A percentile compares a stretch with the other conserved stretches of the same genome.
phyloP scores from a whole-genome alignment of 2,888 invertebrate species.

The Ecdyonurus torrentis region DNA sequence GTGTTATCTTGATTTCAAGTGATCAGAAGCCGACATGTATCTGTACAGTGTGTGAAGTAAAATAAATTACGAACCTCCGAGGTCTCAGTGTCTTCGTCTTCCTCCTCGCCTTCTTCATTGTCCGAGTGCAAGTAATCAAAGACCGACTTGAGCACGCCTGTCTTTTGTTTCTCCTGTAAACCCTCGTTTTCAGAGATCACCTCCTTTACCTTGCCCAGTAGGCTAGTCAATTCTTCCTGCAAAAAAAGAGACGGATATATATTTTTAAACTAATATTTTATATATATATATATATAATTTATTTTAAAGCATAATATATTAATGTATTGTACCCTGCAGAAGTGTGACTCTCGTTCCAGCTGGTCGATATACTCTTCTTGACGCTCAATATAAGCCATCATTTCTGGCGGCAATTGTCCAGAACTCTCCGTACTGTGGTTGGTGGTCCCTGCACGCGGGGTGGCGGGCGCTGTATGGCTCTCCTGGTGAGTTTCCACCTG shows the following conservation, averaged over 20 bases:
- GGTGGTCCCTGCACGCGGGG: background rate
- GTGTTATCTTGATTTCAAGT: too few species aligned
- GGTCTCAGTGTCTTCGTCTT: constrained; percentile 15
- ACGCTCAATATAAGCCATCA: constrained; percentile 63
- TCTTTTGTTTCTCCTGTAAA: constrained; percentile 59
- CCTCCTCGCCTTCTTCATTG: constrained; percentile 20
- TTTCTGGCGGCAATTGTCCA: constrained; percentile 38
- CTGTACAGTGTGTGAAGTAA: too few species aligned
- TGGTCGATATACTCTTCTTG: constrained; percentile 81
- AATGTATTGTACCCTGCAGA: constrained; percentile 52
- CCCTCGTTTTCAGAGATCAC: constrained; percentile 72
- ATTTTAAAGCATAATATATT: background rate
- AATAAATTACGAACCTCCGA: too few species aligned
- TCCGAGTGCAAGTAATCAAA: constrained; percentile 26
- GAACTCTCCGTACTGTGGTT: background rate
- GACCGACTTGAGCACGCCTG: constrained; percentile 44
- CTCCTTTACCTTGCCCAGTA: constrained; percentile 67
- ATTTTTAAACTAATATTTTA: background rate
- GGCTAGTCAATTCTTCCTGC: constrained; percentile 55
- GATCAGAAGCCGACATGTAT: too few species aligned
- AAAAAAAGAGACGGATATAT: constrained; percentile 5
- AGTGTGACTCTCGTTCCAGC: constrained; percentile 66
- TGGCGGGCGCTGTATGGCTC: background rate
- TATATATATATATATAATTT: background rate
- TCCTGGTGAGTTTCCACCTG: background rate